Evolutionary conservation across 1,140 invertebrate genomes (phyloP), one percentile per base, ranked within the genome.

Genomic region (Drosophila parabipectinata): DNA sequence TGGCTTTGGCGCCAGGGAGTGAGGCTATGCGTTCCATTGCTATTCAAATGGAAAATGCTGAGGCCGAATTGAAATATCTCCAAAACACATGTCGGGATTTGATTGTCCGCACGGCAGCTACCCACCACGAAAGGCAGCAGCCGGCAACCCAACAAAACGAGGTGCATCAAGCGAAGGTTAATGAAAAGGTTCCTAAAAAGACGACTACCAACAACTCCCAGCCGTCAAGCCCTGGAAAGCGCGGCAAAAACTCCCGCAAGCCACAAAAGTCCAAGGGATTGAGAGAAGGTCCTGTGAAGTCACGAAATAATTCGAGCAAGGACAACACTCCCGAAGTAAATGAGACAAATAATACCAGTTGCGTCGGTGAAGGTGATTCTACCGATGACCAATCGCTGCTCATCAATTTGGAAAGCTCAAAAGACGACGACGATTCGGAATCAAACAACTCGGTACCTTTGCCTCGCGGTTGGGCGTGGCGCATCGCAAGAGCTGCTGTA

Each of bases 41-140:
- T 64, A 94, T 95, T 93, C 95, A 95, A 66, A 95, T 96, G 92
- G 95, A 95, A 69, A 94, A 95, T 69, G 95, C 96, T n/a, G 96
- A 97, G 90, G 94, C 94, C 52, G 96, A 97, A 92, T 93, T 98
- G 24, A 94, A 95, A 68, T 94, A 94, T 18, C 92, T 97, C 15
- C 96, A 97, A 91, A 94, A 95, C 62, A 95, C 95, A n/a, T 97
- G 96, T 77, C 93, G 96, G 1, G 95, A 95, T 30, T 92, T 96
- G 10, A 95, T 96, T 78, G 94, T 95, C n/a, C 93, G 94, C 69
- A 95, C 95, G 14, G 94, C 94, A 1, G 93, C 93, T 14, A 94
- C 93, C 26, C 90, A 91, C 44, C 83, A 91, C 52, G 79, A 79
- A 56, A 88, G 87, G 55, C 83, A 85, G 39, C 72, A 74, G 51